Evolutionary conservation across 30 jellyfish, hydroid and myxozoan species (phyloP).

Genomic region (Mastigias papua): DNA sequence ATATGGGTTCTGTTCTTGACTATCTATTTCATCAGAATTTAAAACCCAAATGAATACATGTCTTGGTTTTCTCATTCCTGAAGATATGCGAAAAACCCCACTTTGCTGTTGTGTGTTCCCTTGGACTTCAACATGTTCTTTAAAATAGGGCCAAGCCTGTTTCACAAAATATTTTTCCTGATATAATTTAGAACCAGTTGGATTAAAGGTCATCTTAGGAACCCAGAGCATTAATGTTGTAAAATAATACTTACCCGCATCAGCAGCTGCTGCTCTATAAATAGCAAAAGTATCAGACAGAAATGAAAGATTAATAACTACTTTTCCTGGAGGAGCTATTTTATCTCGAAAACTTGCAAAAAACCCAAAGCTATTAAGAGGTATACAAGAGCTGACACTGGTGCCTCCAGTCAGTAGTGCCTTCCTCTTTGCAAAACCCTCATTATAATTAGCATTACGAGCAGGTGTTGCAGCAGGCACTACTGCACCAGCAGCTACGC

Average conservation of each 20-base stretch:
- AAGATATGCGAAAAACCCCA: conserved; percentile 15
- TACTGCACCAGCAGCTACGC: too few species aligned
- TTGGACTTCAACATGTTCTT: neutral
- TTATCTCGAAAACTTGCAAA: neutral
- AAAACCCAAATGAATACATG: conserved; percentile 32
- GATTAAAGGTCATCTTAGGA: neutral
- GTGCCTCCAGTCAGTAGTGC: conserved; percentile 35
- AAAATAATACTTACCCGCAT: neutral
- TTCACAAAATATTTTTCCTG: neutral
- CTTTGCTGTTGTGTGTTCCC: neutral
- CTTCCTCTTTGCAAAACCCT: conserved; percentile 52
- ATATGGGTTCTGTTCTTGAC: neutral
- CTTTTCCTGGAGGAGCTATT: neutral
- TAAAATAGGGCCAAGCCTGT: neutral
- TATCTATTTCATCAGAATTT: neutral
- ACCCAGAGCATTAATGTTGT: neutral
- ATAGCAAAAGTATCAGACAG: neutral
- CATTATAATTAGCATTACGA: neutral
- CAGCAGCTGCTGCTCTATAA: neutral
- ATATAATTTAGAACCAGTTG: neutral
- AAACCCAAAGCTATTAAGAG: conserved; percentile 17
- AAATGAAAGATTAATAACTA: too few species aligned
- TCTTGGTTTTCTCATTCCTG: conserved; percentile 31
- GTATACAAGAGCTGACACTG: too few species aligned
- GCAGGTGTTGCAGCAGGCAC: neutral